Evolutionary conservation across 2,113 vertebrate genomes (phyloP).

Genomic region (Dasyprocta punctata): DNA sequence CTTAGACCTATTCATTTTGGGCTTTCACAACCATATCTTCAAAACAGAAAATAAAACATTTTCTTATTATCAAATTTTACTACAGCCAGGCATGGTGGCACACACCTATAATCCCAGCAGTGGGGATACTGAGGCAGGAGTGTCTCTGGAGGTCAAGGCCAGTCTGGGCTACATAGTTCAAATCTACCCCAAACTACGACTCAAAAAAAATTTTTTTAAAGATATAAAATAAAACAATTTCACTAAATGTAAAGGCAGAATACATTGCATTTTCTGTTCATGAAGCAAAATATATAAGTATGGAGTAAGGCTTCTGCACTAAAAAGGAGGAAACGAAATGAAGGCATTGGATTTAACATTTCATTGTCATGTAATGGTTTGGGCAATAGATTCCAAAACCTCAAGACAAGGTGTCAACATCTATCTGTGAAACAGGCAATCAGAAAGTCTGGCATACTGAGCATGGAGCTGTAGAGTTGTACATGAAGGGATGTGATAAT

Average conservation of each 20-base stretch:
- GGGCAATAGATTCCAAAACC: not conserved
- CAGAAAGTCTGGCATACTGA: not conserved
- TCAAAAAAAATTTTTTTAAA: not conserved
- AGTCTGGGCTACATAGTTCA: not conserved
- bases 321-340: constrained; percentile 42
- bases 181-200: not conserved
- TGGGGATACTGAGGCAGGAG: not conserved
- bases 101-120: not conserved
- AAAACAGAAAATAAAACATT: constrained; percentile 17
- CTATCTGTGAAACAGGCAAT: constrained; percentile 3
- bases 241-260: constrained; percentile 30
- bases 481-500: not conserved
- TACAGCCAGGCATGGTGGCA: not conserved
- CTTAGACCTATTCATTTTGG: not conserved
- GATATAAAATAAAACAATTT: not conserved
- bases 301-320: not conserved
- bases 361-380: constrained; percentile 28
- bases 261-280: constrained; percentile 37
- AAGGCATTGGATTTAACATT: constrained; percentile 52
- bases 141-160: not conserved
- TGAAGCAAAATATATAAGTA: constrained; percentile 5
- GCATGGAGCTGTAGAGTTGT: not conserved
- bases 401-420: constrained; percentile 47
- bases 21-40: constrained; percentile 11
- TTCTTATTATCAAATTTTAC: not conserved